Conservation (phyloP, 2,113 vertebrate genomes). For the Embiotoca jacksoni region DNA sequence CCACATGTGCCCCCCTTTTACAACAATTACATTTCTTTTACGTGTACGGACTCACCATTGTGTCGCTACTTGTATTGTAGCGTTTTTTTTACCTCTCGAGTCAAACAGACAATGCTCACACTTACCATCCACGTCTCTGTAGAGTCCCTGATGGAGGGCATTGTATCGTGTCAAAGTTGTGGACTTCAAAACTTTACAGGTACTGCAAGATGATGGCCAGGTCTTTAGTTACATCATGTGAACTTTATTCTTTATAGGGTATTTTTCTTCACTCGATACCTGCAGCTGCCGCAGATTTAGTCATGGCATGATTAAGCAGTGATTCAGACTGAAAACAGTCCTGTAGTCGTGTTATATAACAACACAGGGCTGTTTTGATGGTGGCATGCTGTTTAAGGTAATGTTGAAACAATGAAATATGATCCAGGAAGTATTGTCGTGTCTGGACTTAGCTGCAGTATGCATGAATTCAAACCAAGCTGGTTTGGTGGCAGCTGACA, state of each 20-base stretch:
- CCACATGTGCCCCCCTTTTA: slow-evolving; percentile 49
- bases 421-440: neutral
- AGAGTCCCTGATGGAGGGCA: neutral
- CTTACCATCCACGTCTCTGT: neutral
- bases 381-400: neutral
- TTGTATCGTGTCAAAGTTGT: too few relatives aligned
- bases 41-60: slow-evolving; percentile 28
- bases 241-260: too few relatives aligned
- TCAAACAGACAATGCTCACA: slow-evolving; percentile 16
- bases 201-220: too few relatives aligned
- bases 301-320: neutral
- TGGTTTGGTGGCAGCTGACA: slow-evolving; percentile 21
- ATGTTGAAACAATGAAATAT: too few relatives aligned
- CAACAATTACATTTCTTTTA: slow-evolving; percentile 63
- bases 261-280: too few relatives aligned
- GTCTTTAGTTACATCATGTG: too few relatives aligned
- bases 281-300: neutral
- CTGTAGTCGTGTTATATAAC: neutral
- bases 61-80: slow-evolving; percentile 15
- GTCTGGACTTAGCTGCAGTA: neutral
- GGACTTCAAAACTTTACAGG: too few relatives aligned
- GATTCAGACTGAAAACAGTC: neutral
- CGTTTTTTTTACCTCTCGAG: slow-evolving; percentile 23
- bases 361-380: neutral
- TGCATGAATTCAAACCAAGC: slow-evolving; percentile 1